A percentile compares a stretch with the other conserved stretches of the same genome.
phyloP scores from a whole-genome alignment of 2,888 invertebrate genomes.

The Caenorhabditis sp. region DNA sequence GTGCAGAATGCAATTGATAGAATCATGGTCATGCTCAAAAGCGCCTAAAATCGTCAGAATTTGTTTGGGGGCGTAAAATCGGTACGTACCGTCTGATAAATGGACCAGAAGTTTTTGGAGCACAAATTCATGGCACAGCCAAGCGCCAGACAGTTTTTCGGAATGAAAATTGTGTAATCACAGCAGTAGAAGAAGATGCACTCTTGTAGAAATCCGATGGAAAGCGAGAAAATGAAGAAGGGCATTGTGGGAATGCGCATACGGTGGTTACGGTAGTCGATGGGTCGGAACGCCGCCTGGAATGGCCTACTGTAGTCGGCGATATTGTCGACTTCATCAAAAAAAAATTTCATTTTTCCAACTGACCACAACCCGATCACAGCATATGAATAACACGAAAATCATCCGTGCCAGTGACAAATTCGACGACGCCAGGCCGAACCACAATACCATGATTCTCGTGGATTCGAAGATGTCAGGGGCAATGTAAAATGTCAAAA shows the following conservation, averaged over 20 bases:
- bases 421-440: conserved; percentile 31
- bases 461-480: conserved; percentile 15
- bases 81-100: conserved; percentile 21
- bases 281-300: conserved; percentile 44
- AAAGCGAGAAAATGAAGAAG: conserved; percentile 17
- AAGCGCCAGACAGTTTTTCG: conserved; percentile 24
- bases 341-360: background rate
- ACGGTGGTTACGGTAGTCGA: conserved; percentile 26
- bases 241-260: conserved; percentile 9
- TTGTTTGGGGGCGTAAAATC: background rate
- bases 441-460: conserved; percentile 31
- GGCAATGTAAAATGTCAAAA: conserved; percentile 5
- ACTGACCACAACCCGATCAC: conserved; percentile 27
- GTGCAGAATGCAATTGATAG: conserved; percentile 1
- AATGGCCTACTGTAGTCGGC: background rate
- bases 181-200: conserved; percentile 42
- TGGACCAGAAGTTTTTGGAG: conserved; percentile 31
- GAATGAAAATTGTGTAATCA: conserved; percentile 31
- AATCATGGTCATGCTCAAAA: background rate
- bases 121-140: conserved; percentile 37
- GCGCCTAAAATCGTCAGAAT: background rate
- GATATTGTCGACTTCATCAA: background rate
- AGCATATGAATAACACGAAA: conserved; percentile 20
- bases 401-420: conserved; percentile 35
- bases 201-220: conserved; percentile 30